Evolutionary conservation across 1,140 invertebrate species (phyloP), one percentile per base, ranked within the genome.

Genomic region (Caenorhabditis inopinata): DNA sequence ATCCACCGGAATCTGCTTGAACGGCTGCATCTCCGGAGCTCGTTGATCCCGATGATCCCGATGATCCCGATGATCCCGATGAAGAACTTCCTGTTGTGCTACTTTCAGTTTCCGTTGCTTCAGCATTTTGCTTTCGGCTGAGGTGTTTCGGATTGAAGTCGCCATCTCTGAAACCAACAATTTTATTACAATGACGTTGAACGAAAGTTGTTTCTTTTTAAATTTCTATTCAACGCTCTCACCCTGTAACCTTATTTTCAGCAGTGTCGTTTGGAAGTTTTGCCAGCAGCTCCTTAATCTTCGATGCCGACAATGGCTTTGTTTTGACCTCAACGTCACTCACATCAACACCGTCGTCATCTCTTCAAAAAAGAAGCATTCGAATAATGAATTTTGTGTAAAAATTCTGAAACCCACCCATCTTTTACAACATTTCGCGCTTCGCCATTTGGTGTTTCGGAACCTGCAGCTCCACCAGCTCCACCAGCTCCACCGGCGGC

Each of bases 301-400:
- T 38, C 1, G 16, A 5, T 38, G 32, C 58, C 2, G 58, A 21
- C n/a, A 68, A 14, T 38, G 58, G 58, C 32, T 68, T 68, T 2
- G 58, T 68, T 4, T 32, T 32, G 0, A 68, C 58, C 58, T 68
- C 58, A 2, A 68, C 58, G 12, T 68, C 58, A 38, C 29, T 68
- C 18, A 68, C 58, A 68, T 68, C 58, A 9, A 68, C 58, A 29
- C 38, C 58, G n/a, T 68, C 58, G 9, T 68, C 58, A n/a, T 68
- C 58, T 11, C 51, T 58, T 25, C 2, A 58, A 58, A 14, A 21
- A 51, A 25, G 4, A 6, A 32, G 29, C 23, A 32, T 29, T 0
- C 3, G 16, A n/a, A 2, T 51, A 1, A 9, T 23, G n/a, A 25
- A 51, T 51, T 51, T n/a, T n/a, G n/a, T n/a, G n/a, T 14, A 58